Conservation (phyloP, 2,797 vertebrate species). For the Microctenopoma steveboyesi region DNA sequence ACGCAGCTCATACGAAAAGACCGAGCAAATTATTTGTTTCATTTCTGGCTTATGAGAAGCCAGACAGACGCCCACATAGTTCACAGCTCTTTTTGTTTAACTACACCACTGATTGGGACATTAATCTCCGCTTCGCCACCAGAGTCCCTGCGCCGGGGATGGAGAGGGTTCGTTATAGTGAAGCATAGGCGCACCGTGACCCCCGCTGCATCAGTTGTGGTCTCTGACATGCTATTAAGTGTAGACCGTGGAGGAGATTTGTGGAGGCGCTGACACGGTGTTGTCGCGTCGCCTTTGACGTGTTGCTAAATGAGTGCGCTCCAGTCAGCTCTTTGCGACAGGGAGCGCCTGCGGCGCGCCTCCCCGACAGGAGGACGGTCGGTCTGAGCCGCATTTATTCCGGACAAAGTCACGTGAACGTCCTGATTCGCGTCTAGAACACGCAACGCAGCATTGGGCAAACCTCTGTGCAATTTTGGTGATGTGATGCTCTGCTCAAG, state of each 20-base stretch:
- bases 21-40: background rate
- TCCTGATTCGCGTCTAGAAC: background rate
- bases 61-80: constrained; percentile 24
- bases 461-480: background rate
- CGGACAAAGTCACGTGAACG: background rate
- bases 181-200: constrained; percentile 79
- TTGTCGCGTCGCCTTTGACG: constrained; percentile 77
- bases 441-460: background rate
- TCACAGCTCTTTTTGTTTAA: constrained; percentile 54
- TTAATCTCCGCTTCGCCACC: constrained; percentile 59
- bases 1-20: background rate
- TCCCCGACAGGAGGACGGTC: constrained; percentile 7
- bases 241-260: constrained; percentile 78
- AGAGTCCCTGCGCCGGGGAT: constrained; percentile 14
- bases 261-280: constrained; percentile 81
- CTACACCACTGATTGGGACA: constrained; percentile 70
- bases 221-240: constrained; percentile 78
- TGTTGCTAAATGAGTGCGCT: constrained; percentile 83
- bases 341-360: constrained; percentile 64
- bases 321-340: constrained; percentile 80
- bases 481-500: constrained; percentile 18
- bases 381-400: constrained; percentile 3
- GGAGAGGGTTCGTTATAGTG: constrained; percentile 78
- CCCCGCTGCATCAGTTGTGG: constrained; percentile 76
- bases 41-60: constrained; percentile 14